Conservation (phyloP, 30 jellyfish, hydroid and myxozoan species). For the Kudoa iwatai region DNA sequence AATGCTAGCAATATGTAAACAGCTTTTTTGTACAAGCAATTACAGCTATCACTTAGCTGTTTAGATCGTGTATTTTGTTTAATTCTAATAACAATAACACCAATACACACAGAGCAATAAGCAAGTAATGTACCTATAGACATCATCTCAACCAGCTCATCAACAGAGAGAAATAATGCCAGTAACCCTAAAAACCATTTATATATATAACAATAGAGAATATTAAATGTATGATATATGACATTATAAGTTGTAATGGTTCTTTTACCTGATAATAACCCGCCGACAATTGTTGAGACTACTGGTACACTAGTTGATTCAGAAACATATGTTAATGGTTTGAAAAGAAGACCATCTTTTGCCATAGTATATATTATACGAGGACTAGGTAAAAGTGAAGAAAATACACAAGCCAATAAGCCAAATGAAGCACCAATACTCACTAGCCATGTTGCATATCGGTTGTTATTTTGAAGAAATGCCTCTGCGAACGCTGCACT, state of each 20-base stretch:
- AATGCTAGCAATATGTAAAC: too few species aligned
- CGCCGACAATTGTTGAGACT: slow-evolving; percentile 36
- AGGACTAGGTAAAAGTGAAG: slow-evolving; percentile 74
- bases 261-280: slow-evolving; percentile 25
- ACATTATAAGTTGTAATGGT: too few species aligned
- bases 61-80: too few species aligned
- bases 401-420: slow-evolving; percentile 39
- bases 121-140: slow-evolving; percentile 90
- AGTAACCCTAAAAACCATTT: too few species aligned
- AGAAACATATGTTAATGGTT: slow-evolving; percentile 28
- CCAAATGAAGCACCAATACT: slow-evolving; percentile 82
- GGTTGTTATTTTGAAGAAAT: slow-evolving; percentile 17
- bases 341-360: slow-evolving; percentile 41
- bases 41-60: slow-evolving; percentile 21
- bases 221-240: too few species aligned
- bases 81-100: slow-evolving; percentile 31
- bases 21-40: slow-evolving; percentile 10
- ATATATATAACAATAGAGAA: too few species aligned
- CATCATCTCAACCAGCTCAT: slow-evolving; percentile 87
- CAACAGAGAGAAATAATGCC: too few species aligned
- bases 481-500: slow-evolving; percentile 81
- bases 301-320: slow-evolving; percentile 27
- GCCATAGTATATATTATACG: slow-evolving; percentile 68
- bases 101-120: slow-evolving; percentile 38
- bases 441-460: slow-evolving; percentile 43